Conservation (phyloP, 64 coral and sea anemone species). For the Dendrophyllia cribrosa region DNA sequence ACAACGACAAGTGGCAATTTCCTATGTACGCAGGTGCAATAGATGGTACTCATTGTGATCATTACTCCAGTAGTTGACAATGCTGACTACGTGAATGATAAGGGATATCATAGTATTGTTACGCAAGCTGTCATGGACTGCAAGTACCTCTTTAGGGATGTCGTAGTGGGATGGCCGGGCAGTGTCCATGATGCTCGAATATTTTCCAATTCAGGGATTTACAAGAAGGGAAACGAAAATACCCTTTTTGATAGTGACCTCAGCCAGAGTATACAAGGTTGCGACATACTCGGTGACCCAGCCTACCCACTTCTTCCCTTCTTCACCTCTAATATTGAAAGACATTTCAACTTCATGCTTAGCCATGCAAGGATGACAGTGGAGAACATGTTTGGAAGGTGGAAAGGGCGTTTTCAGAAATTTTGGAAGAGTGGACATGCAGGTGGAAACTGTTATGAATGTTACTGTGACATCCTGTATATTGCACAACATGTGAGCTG, state of each 20-base stretch:
- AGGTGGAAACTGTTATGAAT: conserved; percentile 15
- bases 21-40: conserved; percentile 48
- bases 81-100: conserved; percentile 41
- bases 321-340: conserved; percentile 21
- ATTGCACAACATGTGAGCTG: conserved; percentile 47
- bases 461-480: conserved; percentile 26
- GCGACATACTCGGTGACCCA: conserved; percentile 22
- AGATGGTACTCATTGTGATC: conserved; percentile 35
- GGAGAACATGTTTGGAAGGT: conserved; percentile 52
- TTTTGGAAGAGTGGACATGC: conserved; percentile 44
- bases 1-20: conserved; percentile 45
- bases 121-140: conserved; percentile 40
- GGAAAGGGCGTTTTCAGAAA: conserved; percentile 34
- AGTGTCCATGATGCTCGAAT: conserved; percentile 48
- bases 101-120: conserved; percentile 30
- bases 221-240: neutral
- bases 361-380: conserved; percentile 51
- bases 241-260: conserved; percentile 5
- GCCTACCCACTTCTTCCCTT: conserved; percentile 36
- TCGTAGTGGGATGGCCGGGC: no score
- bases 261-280: conserved; percentile 4
- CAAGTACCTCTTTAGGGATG: no score
- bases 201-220: conserved; percentile 26
- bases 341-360: conserved; percentile 34
- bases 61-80: conserved; percentile 24